Base-by-base conservation (phyloP, 1,140 invertebrate species). In the Drosophila ohnishii region DNA sequence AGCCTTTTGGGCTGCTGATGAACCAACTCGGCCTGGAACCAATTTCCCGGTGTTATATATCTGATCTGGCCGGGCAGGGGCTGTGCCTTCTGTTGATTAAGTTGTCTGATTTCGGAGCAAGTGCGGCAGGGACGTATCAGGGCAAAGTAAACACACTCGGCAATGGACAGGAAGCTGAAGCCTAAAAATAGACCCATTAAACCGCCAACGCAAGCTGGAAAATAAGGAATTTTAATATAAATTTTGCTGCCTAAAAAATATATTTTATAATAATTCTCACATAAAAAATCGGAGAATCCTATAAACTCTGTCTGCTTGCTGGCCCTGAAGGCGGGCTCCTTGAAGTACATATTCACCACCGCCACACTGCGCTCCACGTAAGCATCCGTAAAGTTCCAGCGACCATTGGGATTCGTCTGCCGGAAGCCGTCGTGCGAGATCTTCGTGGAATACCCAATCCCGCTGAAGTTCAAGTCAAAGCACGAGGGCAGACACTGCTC, bases 121-220 rank as follows among this genome's bases (percentile, higher is more conserved):
- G 74, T 76, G 55, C 85, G 94, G 34, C 93, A 92, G 1, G 94
- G 85, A n/a, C 94, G 92, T 13, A 96, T 88, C 1, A 94, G 93
- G 22, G 94, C 65, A 82, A 94, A 96, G 88, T 96, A 96, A 0
- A 96, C 32, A 5, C 96, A 93, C 92, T 97, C 96, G 19, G 96
- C 93, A 6, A 94, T 92, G 78, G 96, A 96, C 60, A 97, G 92
- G 80, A 96, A 94, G 89, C 96, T 96, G 83, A 97, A 96, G 6
- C 96, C 96, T 92, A 96, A 92, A 80, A 96, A 96, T 0, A 97
- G 92, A 11, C 96, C 95, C n/a, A 97, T 93, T 19, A 97, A 91
- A 14, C 96, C 96, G 59, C 96, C 96, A 10, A 94, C 95, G 79
- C 94, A 95, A 2, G 95, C 96, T 96, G 91, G 2, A 40, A 64